Evolutionary conservation across 2,797 vertebrate genomes (phyloP).

Genomic region (Tadarida brasiliensis): DNA sequence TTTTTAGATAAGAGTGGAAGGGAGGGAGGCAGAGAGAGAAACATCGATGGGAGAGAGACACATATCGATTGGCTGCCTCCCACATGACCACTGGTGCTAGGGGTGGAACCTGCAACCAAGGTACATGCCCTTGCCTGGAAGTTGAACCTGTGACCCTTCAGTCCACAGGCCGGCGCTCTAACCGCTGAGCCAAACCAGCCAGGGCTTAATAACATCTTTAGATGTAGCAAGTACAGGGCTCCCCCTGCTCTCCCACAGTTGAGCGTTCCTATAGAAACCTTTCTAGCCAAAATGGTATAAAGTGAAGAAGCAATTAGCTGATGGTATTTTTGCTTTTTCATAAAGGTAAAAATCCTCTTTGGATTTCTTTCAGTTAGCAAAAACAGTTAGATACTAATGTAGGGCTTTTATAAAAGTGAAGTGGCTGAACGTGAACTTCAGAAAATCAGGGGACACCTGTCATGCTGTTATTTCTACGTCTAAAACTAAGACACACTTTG

Average conservation of each 20-base stretch:
- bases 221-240: background rate
- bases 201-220: slow-evolving; percentile 31
- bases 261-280: background rate
- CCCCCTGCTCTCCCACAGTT: background rate
- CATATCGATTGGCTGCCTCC: no score
- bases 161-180: no score
- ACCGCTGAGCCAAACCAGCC: no score
- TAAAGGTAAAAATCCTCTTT: background rate
- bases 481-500: slow-evolving; percentile 1
- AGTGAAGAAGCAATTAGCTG: background rate
- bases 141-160: no score
- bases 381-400: background rate
- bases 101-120: no score
- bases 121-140: no score
- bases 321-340: background rate
- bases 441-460: background rate
- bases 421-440: background rate
- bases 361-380: background rate
- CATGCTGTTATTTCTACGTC: background rate
- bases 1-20: no score
- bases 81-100: no score
- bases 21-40: no score
- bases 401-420: background rate
- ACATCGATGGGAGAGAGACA: no score
- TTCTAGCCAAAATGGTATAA: background rate